Conservation (phyloP, 2,113 vertebrate genomes). For the Callithrix jacchus region DNA sequence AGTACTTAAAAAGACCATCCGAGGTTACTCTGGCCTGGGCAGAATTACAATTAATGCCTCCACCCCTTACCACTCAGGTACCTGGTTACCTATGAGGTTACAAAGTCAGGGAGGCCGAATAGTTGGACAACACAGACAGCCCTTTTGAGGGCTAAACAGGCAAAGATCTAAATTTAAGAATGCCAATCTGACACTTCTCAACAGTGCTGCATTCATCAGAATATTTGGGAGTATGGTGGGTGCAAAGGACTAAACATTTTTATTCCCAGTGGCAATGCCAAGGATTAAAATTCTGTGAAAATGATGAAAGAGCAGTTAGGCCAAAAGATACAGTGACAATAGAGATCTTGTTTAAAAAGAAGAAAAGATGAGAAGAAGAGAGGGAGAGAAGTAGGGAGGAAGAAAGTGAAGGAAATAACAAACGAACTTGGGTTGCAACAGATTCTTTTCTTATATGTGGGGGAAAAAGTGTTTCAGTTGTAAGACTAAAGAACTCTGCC, state of each 20-base stretch:
- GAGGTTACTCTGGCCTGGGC: not conserved
- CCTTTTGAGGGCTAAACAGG: not conserved
- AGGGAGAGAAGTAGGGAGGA: too few species aligned
- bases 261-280: not conserved
- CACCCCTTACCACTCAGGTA: not conserved
- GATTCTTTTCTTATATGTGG: not conserved
- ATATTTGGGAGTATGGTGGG: slow-evolving; percentile 19
- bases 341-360: not conserved
- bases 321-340: not conserved
- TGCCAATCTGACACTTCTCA: slow-evolving; percentile 29
- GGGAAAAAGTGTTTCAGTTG: not conserved
- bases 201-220: slow-evolving; percentile 41
- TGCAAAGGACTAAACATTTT: not conserved
- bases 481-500: not conserved
- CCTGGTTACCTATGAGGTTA: not conserved
- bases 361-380: too few species aligned
- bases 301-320: not conserved
- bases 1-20: not conserved
- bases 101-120: not conserved
- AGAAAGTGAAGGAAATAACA: too few species aligned
- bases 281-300: not conserved
- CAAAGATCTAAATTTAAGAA: slow-evolving; percentile 41
- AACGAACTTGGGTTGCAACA: not conserved
- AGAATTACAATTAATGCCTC: not conserved
- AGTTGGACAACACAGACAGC: not conserved